Base-by-base conservation (phyloP, 2,797 vertebrate species). In the Merluccius polli region DNA sequence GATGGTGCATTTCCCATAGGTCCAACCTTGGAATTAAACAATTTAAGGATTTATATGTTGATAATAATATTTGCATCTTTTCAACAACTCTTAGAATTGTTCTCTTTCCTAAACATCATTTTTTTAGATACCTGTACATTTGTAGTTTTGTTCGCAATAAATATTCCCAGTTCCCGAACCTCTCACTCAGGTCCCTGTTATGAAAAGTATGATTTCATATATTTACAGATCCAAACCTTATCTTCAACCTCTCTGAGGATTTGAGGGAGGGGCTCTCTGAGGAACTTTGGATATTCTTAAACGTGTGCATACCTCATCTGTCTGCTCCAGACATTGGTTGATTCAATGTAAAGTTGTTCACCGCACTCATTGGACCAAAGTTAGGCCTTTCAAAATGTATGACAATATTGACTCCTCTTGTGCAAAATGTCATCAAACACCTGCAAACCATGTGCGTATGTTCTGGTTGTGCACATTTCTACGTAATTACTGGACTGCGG, bases 341-440 rank as follows among this genome's bases (percentile, higher is more conserved):
- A 76, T 72, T 76, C 75, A 72, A 59, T 71, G 75, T 52, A 71
- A 71, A 72, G 71, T 77, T 72, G 41, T 73, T 36, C 32, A 74
- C 13, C 52, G 73, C 48, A 74, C 21, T 69, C 52, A 69, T 35
- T 76, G 74, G 27, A 75, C 72, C 63, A 71, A 77, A 74, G 75
- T 72, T 71, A 48, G 73, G 63, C 63, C 41, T 69, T 67, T 7
- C 63, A 75, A 75, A 38, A 69, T 75, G 24, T 65, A 75, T 75
- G 74, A 70, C 3, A 59, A 59, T 59, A n/a, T 59, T 59, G 52
- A 59, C 52, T 16, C 52, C 52, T 18, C 52, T 4, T 59, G 52
- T 59, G 52, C 2, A 59, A 59, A 59, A 59, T 24, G n/a, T 59
- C 52, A 24, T 18, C 52, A 59, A 59, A n/a, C n/a, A n/a, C n/a